Evolutionary conservation across 2,888 invertebrate species (phyloP).

Genomic region (Sclerodermus sp.): DNA sequence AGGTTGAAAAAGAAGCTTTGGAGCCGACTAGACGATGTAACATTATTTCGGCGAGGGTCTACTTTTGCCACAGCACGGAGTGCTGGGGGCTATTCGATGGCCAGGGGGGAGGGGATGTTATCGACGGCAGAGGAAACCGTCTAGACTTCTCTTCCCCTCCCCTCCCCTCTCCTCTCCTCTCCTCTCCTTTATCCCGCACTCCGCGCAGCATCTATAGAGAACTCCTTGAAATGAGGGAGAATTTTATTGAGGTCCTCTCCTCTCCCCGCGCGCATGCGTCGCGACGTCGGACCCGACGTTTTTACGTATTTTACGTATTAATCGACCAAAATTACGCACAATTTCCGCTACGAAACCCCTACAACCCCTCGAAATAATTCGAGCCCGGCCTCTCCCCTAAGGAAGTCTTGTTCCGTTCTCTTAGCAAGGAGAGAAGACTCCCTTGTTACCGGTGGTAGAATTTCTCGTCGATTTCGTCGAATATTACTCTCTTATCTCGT

Average conservation of each 20-base stretch:
- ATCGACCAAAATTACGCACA: constrained; percentile 21
- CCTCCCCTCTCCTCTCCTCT: neutral
- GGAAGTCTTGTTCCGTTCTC: too few species aligned
- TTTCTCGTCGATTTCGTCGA: constrained; percentile 1
- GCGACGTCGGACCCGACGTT: constrained; percentile 1
- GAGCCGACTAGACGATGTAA: constrained; percentile 26
- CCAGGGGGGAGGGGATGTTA: neutral
- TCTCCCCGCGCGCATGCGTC: neutral
- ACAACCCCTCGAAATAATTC: too few species aligned
- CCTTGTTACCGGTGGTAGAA: too few species aligned
- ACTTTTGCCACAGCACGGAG: constrained; percentile 18
- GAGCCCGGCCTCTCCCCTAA: too few species aligned
- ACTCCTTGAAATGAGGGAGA: too few species aligned
- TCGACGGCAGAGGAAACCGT: constrained; percentile 23
- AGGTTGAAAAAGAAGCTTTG: constrained; percentile 21
- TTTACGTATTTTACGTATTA: constrained; percentile 16
- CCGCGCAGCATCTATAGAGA: too few species aligned
- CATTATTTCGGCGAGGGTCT: constrained; percentile 28
- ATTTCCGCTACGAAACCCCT: constrained; percentile 4
- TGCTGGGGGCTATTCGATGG: constrained; percentile 6
- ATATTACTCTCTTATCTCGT: too few species aligned
- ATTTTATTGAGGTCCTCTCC: too few species aligned
- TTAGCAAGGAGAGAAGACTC: too few species aligned
- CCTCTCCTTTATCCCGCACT: neutral
- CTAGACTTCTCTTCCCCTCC: constrained; percentile 35